Evolutionary conservation across 2,888 invertebrate species (phyloP).

Genomic region (Gymnoscelis rufifasciata): DNA sequence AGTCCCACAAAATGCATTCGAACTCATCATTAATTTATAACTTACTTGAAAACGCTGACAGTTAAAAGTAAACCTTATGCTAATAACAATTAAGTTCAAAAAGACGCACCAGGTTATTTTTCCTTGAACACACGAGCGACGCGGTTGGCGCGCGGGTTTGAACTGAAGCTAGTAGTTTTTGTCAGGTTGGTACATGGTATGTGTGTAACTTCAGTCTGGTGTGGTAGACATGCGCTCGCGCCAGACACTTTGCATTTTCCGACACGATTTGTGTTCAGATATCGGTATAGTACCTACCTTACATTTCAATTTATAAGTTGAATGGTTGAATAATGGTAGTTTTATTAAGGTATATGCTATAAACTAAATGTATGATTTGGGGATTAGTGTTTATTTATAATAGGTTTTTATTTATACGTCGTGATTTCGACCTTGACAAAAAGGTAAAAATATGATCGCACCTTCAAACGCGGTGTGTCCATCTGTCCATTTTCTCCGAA

Average conservation of each 20-base stretch:
- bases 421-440: too few species aligned
- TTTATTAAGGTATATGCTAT: too few species aligned
- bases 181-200: constrained; percentile 65
- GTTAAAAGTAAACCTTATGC: constrained; percentile 11
- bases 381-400: too few species aligned
- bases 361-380: too few species aligned
- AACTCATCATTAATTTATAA: constrained; percentile 39
- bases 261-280: too few species aligned
- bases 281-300: too few species aligned
- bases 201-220: constrained; percentile 65
- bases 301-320: too few species aligned
- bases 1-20: constrained; percentile 31
- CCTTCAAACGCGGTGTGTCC: too few species aligned
- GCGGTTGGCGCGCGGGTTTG: constrained; percentile 58
- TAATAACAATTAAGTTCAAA: constrained; percentile 21
- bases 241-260: background rate
- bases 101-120: constrained; percentile 58
- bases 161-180: constrained; percentile 48
- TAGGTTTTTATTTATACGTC: too few species aligned
- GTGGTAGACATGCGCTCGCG: constrained; percentile 17
- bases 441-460: too few species aligned
- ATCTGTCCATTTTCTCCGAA: too few species aligned
- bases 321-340: too few species aligned
- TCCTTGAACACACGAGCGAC: constrained; percentile 50
- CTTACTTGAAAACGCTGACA: constrained; percentile 15